A percentile compares a stretch with the other conserved stretches of the same genome.
Conservation (phyloP, 1,140 invertebrate species). For the Littorina saxatilis region DNA sequence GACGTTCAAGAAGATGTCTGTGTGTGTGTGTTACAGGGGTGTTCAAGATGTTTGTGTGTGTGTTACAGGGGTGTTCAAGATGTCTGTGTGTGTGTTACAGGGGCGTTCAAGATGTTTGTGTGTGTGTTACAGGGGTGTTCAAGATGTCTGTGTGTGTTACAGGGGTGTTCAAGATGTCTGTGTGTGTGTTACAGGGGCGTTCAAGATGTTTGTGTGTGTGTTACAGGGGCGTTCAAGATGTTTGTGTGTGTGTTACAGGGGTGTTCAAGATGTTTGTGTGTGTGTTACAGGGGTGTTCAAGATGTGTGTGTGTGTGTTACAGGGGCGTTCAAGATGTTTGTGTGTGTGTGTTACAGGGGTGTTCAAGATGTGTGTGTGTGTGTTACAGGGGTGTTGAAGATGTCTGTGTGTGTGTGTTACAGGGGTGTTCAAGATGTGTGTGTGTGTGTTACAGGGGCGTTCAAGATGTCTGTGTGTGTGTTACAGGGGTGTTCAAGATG, state of each 20-base stretch:
- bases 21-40: too few species aligned
- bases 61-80: background rate
- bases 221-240: background rate
- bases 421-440: too few species aligned
- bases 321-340: conserved; percentile 95
- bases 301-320: conserved; percentile 25
- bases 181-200: too few species aligned
- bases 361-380: background rate
- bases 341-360: too few species aligned
- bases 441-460: background rate
- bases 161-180: conserved; percentile 30
- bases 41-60: too few species aligned
- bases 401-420: too few species aligned
- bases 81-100: background rate
- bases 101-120: background rate
- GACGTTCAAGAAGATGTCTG: background rate
- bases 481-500: background rate
- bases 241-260: background rate
- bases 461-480: background rate
- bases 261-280: background rate
- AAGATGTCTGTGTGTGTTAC: conserved; percentile 21
- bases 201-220: background rate
- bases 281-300: background rate
- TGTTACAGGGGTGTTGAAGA: conserved; percentile 39
- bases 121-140: background rate